Evolutionary conservation across 2,888 invertebrate genomes (phyloP).

Genomic region (Calliphora vomitoria): DNA sequence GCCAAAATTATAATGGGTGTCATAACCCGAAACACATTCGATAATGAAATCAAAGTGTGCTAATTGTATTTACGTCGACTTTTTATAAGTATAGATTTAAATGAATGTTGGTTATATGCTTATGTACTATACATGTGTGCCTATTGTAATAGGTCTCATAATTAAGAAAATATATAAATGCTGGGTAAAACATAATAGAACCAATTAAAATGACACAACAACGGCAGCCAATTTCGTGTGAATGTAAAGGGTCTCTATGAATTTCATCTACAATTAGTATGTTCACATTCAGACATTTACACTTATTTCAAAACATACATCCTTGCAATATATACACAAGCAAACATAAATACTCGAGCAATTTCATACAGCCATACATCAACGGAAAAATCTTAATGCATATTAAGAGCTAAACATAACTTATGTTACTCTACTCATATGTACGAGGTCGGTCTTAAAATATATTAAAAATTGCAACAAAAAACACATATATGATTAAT

Average conservation of each 20-base stretch:
- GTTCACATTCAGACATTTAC: not conserved
- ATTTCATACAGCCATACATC: not conserved
- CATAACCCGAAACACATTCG: constrained; percentile 2
- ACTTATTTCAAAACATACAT: not conserved
- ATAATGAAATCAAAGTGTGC: constrained; percentile 54
- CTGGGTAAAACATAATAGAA: constrained; percentile 39
- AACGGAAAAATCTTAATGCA: constrained; percentile 56
- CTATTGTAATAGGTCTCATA: not conserved
- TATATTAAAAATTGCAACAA: not conserved
- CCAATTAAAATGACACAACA: constrained; percentile 45
- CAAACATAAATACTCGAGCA: not conserved
- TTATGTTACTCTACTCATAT: not conserved
- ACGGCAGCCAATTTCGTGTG: constrained; percentile 25
- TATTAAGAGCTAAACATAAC: constrained; percentile 56
- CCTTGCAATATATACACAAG: not conserved
- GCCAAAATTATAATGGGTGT: not conserved
- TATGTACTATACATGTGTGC: not conserved
- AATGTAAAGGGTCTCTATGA: constrained; percentile 16
- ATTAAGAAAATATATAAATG: constrained; percentile 7
- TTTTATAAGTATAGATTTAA: not conserved
- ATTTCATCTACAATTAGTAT: constrained; percentile 43
- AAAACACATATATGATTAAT: too few species aligned
- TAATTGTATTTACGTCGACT: constrained; percentile 14
- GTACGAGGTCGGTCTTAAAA: not conserved
- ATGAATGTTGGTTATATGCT: not conserved